phyloP scores from a whole-genome alignment of 2,888 invertebrate species.

The Seladonia tumulorum region DNA sequence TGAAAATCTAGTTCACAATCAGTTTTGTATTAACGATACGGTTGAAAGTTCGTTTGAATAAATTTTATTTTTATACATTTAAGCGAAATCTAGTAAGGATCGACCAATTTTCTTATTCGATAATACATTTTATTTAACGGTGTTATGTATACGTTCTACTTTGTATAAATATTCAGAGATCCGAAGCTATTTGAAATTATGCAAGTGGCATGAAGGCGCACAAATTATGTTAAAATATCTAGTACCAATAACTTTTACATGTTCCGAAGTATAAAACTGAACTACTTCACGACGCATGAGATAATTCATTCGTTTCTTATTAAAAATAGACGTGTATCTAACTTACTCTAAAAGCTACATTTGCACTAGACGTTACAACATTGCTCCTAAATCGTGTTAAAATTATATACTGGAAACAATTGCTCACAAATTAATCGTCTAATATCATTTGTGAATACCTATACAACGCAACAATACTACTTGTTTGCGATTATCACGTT shows the following conservation, averaged over 20 bases:
- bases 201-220: conserved; percentile 18
- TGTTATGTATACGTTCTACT: conserved; percentile 37
- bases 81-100: conserved; percentile 45
- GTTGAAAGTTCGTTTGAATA: conserved; percentile 13
- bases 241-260: conserved; percentile 32
- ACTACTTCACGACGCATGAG: conserved; percentile 35
- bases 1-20: conserved; percentile 28
- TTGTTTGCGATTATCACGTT: conserved; percentile 39
- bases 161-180: conserved; percentile 29
- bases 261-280: conserved; percentile 52
- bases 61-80: conserved; percentile 29
- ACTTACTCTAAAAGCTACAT: conserved; percentile 47
- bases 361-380: conserved; percentile 45
- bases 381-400: conserved; percentile 42
- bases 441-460: conserved; percentile 63
- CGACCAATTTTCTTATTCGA: conserved; percentile 24
- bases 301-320: conserved; percentile 45
- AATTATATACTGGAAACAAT: conserved; percentile 47
- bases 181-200: conserved; percentile 45
- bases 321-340: conserved; percentile 58
- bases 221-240: conserved; percentile 35
- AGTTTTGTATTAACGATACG: conserved; percentile 25
- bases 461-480: conserved; percentile 51
- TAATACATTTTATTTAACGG: conserved; percentile 37
- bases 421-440: conserved; percentile 40